phyloP scores from a whole-genome alignment of 2,797 vertebrate genomes.

The Squalus acanthias region DNA sequence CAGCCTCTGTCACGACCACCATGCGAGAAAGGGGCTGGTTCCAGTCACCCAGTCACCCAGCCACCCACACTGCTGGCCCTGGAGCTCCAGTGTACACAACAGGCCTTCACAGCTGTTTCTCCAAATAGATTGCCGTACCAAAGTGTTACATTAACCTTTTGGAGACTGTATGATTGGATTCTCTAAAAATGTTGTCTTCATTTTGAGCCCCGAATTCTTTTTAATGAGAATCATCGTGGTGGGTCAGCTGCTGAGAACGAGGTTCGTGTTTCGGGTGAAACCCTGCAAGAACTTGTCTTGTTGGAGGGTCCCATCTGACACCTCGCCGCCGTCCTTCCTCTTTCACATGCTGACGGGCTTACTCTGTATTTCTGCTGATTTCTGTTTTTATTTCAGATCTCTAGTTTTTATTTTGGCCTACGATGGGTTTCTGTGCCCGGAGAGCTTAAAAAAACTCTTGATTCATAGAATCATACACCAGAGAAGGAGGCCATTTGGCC shows the following conservation, averaged over 20 bases:
- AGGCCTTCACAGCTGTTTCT: constrained; percentile 34
- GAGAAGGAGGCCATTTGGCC: background rate
- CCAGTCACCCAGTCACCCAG: constrained; percentile 6
- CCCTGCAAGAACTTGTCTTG: background rate
- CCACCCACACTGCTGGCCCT: constrained; percentile 37
- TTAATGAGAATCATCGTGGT: background rate
- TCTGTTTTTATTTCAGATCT: background rate
- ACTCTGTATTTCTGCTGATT: background rate
- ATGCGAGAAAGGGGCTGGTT: constrained; percentile 18
- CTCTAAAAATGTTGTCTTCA: constrained; percentile 7
- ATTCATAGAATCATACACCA: background rate
- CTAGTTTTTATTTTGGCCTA: background rate
- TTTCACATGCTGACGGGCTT: background rate
- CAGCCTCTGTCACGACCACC: constrained; percentile 21
- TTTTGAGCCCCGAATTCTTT: background rate
- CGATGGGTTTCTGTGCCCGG: background rate
- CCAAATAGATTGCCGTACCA: constrained; percentile 11
- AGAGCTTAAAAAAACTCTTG: background rate
- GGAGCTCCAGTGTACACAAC: constrained; percentile 29
- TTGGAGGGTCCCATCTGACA: too few relatives aligned
- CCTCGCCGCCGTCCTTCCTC: background rate
- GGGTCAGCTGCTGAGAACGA: background rate
- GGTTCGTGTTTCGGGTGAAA: background rate
- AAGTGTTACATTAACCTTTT: constrained; percentile 35
- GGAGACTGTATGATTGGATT: background rate